phyloP scores from a whole-genome alignment of 2,113 vertebrate genomes.

The Alaudala cheleensis region DNA sequence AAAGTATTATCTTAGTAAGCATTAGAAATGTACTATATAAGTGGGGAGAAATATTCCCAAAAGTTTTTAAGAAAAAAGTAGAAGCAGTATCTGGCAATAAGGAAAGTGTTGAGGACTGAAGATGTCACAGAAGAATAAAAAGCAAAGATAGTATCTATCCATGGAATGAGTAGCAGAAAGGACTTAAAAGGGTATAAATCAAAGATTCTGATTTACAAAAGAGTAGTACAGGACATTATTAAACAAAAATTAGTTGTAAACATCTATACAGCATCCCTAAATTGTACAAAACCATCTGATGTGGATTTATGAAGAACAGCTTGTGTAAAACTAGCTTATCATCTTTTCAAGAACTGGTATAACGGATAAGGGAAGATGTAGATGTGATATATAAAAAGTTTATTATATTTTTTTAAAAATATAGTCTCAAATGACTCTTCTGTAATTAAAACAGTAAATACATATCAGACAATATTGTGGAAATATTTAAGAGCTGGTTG shows the following conservation, averaged over 20 bases:
- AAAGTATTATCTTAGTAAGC: neutral
- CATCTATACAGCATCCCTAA: neutral
- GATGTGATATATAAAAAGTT: neutral
- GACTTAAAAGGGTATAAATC: neutral
- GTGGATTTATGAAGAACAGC: neutral
- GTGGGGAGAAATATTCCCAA: neutral
- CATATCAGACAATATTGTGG: neutral
- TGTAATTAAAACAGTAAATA: neutral
- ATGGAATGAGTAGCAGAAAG: neutral
- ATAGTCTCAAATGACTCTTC: neutral
- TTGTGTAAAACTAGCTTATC: neutral
- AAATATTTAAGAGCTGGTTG: neutral
- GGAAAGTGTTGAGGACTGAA: neutral
- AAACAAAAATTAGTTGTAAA: neutral
- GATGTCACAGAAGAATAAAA: neutral
- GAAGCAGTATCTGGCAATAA: neutral
- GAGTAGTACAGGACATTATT: neutral
- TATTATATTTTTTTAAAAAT: neutral
- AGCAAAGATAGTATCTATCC: neutral
- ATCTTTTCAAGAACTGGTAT: neutral
- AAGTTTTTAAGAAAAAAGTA: neutral
- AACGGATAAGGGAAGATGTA: neutral
- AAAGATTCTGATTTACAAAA: neutral
- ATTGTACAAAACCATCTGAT: neutral
- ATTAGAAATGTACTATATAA: neutral